phyloP scores from a whole-genome alignment of 2,888 invertebrate genomes.

The Operophtera brumata region DNA sequence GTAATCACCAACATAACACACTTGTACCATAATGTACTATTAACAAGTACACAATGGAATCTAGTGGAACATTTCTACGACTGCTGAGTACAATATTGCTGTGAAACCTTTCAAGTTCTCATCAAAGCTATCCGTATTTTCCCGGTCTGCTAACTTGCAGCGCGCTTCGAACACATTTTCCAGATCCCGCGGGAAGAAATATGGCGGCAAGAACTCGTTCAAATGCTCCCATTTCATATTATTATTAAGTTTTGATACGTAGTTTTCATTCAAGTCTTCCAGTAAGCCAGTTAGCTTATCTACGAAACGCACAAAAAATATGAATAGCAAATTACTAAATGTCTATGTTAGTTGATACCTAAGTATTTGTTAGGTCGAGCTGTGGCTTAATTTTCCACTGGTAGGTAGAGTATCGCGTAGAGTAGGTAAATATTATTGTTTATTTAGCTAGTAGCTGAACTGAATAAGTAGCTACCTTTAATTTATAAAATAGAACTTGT shows the following conservation, averaged over 20 bases:
- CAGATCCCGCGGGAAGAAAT: conserved; percentile 54
- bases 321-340: not conserved
- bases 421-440: not conserved
- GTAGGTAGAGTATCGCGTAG: not conserved
- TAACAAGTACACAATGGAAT: conserved; percentile 37
- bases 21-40: too few species aligned
- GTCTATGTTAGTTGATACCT: too few species aligned
- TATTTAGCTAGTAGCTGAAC: conserved; percentile 10
- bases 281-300: conserved; percentile 53
- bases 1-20: too few species aligned
- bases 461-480: conserved; percentile 18
- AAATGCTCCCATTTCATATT: conserved; percentile 36
- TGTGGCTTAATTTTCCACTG: not conserved
- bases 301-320: conserved; percentile 28
- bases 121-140: conserved; percentile 62
- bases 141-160: conserved; percentile 46
- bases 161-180: conserved; percentile 45
- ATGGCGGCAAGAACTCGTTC: conserved; percentile 48
- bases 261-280: conserved; percentile 44
- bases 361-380: not conserved
- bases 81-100: conserved; percentile 60
- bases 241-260: conserved; percentile 28
- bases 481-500: conserved; percentile 18
- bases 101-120: conserved; percentile 76
- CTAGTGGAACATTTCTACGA: conserved; percentile 62